A percentile compares a stretch with the other conserved stretches of the same genome.
These are phyloP conservation scores for Prochilodus magdalenae DNA, from an alignment of 2,113 vertebrate species.

Conservation along the genomic window DNA sequence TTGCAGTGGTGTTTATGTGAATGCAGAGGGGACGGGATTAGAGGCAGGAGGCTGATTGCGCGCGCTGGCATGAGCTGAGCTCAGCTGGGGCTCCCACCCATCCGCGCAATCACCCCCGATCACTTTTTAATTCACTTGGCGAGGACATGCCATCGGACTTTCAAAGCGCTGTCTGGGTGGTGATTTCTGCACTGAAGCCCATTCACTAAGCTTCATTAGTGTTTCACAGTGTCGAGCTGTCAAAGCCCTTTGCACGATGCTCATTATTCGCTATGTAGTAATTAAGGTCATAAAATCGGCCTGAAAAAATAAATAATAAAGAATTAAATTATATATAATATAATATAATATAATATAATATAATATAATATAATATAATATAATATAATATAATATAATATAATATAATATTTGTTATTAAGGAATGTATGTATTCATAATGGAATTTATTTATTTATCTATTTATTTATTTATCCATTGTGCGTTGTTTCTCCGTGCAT, in stretches of 20 bases:
- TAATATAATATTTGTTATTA: no score
- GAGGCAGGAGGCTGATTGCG: slow-evolving; percentile 86
- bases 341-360: not conserved
- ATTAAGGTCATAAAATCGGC: no score
- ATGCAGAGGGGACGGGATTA: slow-evolving; percentile 89
- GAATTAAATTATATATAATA: not conserved
- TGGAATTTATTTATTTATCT: not conserved
- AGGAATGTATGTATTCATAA: no score
- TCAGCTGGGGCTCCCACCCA: slow-evolving; percentile 71
- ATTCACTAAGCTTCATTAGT: slow-evolving; percentile 35
- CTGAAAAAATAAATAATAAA: no score
- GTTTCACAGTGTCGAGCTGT: slow-evolving; percentile 22
- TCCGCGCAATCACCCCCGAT: slow-evolving; percentile 64
- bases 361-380: not conserved
- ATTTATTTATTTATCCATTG: not conserved
- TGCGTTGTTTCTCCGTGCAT: not conserved
- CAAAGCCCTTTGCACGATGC: not conserved
- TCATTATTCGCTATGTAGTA: no score
- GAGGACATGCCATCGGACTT: slow-evolving; percentile 37
- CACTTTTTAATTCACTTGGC: slow-evolving; percentile 66
- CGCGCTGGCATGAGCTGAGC: slow-evolving; percentile 68
- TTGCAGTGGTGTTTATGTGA: slow-evolving; percentile 94
- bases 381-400: slow-evolving; percentile 6
- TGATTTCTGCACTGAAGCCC: slow-evolving; percentile 33
- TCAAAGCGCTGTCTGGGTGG: not conserved